These are phyloP conservation scores for Bombus superbus DNA, from an alignment of 1,140 invertebrate species.

Conservation along the genomic window DNA sequence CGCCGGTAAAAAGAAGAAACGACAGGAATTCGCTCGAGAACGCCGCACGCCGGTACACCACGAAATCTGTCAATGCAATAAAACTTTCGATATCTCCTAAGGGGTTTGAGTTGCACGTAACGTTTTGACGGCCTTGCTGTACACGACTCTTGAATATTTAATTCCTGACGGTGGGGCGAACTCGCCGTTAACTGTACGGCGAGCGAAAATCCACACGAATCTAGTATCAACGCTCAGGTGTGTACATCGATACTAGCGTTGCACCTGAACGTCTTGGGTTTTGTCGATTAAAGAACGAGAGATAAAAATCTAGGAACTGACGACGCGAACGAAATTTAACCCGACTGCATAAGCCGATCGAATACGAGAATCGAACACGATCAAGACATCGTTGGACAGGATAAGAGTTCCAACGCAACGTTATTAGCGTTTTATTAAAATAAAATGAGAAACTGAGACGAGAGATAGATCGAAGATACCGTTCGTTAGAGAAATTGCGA, in stretches of 20 bases:
- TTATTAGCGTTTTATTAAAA: rapidly evolving
- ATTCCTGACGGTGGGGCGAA: slow-evolving; percentile 53
- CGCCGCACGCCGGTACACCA: slow-evolving; percentile 24
- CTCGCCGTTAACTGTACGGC: slow-evolving; percentile 57
- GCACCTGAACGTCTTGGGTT: too few species aligned
- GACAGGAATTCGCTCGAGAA: slow-evolving; percentile 34
- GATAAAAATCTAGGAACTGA: neutral
- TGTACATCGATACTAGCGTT: neutral
- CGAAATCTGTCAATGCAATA: slow-evolving; percentile 46
- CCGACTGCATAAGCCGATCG: neutral
- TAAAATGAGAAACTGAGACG: too few species aligned
- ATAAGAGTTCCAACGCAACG: neutral
- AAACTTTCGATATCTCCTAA: slow-evolving; percentile 65
- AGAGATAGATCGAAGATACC: too few species aligned
- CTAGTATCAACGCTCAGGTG: neutral
- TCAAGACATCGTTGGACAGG: neutral
- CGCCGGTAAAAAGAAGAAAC: neutral
- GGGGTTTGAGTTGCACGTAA: slow-evolving; percentile 47
- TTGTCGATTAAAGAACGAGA: neutral
- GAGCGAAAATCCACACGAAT: slow-evolving; percentile 50
- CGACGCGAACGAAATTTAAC: too few species aligned
- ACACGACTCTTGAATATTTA: slow-evolving; percentile 64
- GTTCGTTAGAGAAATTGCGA: neutral
- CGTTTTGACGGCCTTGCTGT: slow-evolving; percentile 28
- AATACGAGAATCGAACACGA: neutral